Evolutionary conservation across 1,140 invertebrate species (phyloP).

Genomic region (Anadara kagoshimensis): DNA sequence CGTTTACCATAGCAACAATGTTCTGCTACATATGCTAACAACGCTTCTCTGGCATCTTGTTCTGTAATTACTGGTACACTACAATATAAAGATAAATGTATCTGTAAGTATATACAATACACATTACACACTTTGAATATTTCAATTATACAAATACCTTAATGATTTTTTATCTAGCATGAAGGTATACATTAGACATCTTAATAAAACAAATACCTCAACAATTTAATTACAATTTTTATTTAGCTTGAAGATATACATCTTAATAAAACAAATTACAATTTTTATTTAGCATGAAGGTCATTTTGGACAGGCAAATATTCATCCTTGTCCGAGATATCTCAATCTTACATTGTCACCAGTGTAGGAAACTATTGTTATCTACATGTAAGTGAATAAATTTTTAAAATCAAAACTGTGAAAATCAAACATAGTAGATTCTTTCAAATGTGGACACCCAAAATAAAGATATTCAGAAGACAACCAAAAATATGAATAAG

Average conservation of each 20-base stretch:
- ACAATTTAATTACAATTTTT: neutral
- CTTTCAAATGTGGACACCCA: too few relatives aligned
- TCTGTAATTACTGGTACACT: constrained; percentile 74
- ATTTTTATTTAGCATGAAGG: too few relatives aligned
- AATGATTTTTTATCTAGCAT: too few relatives aligned
- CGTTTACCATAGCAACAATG: constrained; percentile 78
- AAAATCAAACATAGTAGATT: too few relatives aligned
- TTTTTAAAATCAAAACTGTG: too few relatives aligned
- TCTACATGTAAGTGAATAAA: too few relatives aligned
- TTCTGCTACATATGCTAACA: constrained; percentile 74
- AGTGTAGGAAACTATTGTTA: too few relatives aligned
- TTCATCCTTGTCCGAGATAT: too few relatives aligned
- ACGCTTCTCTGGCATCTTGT: constrained; percentile 75
- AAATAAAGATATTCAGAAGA: too few relatives aligned
- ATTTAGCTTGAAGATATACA: neutral
- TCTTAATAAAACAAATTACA: neutral
- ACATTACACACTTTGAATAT: neutral
- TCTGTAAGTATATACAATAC: neutral
- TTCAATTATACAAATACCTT: neutral
- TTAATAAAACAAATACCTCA: neutral
- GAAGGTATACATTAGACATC: neutral
- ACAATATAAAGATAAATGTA: constrained; percentile 1
- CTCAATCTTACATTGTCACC: too few relatives aligned
- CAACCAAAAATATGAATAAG: too few relatives aligned
- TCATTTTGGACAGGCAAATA: too few relatives aligned